Evolutionary conservation across 2,888 invertebrate genomes (phyloP).

Genomic region (Hanleya hanleyi): DNA sequence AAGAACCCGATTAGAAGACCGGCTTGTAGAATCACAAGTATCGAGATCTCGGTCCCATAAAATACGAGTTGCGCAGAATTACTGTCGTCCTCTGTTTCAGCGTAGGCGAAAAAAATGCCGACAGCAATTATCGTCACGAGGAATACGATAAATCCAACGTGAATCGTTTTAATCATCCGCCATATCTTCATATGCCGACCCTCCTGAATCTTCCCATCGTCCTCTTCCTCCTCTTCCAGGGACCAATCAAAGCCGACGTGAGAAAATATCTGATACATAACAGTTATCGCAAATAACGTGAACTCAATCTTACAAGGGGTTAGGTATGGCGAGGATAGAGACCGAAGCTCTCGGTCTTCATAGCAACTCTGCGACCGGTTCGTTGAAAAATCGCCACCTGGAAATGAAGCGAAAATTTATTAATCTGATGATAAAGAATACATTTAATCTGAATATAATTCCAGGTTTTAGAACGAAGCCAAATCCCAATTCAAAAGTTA

Average conservation of each 20-base stretch:
- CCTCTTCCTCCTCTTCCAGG: background rate
- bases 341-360: background rate
- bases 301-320: background rate
- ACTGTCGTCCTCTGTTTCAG: background rate
- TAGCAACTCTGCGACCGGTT: no score
- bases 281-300: background rate
- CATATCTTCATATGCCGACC: background rate
- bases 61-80: background rate
- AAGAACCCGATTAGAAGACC: background rate
- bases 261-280: background rate
- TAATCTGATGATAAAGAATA: no score
- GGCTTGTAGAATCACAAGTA: background rate
- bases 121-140: background rate
- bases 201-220: background rate
- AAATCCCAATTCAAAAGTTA: no score
- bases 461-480: no score
- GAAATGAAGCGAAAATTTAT: no score
- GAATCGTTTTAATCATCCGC: background rate
- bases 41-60: background rate
- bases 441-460: no score
- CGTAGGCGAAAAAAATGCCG: background rate
- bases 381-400: no score
- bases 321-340: background rate
- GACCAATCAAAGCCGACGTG: background rate
- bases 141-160: background rate